Percentiles rank a stretch among this genome's conserved stretches.
These are phyloP conservation scores for Melanotaenia boesemani DNA, from an alignment of 2,797 vertebrate genomes.

Conservation along the genomic window DNA sequence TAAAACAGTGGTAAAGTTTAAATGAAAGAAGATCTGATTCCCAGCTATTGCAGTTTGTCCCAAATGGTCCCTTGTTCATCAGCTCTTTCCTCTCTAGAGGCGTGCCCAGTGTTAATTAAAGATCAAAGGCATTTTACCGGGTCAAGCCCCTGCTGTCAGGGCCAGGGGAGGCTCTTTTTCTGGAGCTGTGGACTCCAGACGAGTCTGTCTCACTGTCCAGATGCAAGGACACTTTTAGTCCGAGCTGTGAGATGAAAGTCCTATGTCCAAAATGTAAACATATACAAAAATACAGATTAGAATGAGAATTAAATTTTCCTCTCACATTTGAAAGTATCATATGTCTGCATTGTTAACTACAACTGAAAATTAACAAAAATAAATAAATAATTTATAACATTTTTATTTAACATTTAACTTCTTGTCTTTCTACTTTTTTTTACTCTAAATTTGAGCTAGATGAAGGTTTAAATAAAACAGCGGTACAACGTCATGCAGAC, in stretches of 20 bases:
- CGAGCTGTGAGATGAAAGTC: conserved; percentile 27
- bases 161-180: conserved; percentile 58
- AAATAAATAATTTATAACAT: no score
- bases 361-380: not conserved
- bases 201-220: conserved; percentile 46
- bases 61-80: conserved; percentile 58
- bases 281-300: not conserved
- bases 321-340: not conserved
- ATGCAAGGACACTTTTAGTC: conserved; percentile 31
- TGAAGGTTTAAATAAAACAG: conserved; percentile 4
- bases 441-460: not conserved
- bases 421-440: not conserved
- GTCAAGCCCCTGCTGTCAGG: conserved; percentile 74
- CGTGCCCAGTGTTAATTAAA: conserved; percentile 73
- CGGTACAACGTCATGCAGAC: conserved; percentile 25
- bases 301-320: not conserved
- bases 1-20: conserved; percentile 22
- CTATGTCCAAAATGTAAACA: conserved; percentile 24
- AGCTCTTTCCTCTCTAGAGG: conserved; percentile 50
- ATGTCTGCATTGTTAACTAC: not conserved
- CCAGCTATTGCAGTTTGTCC: conserved; percentile 35
- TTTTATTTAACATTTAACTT: not conserved
- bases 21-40: conserved; percentile 14
- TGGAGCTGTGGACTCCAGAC: conserved; percentile 42
- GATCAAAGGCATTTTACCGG: conserved; percentile 75